phyloP scores from a whole-genome alignment of 2,888 invertebrate species.

The Apotomis capreana region DNA sequence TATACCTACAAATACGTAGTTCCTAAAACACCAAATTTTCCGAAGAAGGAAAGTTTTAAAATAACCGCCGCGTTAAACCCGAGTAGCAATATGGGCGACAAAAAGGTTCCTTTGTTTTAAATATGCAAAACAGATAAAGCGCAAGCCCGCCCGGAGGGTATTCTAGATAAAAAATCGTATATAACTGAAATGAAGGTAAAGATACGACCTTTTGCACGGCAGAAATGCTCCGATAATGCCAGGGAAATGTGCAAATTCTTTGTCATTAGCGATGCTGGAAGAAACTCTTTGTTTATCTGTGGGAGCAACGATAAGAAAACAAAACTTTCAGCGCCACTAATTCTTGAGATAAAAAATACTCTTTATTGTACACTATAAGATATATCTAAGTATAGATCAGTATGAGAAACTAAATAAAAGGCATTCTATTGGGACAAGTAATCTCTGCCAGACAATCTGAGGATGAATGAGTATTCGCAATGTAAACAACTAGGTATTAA shows the following conservation, averaged over 20 bases:
- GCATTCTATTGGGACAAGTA: too few relatives aligned
- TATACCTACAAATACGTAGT: too few relatives aligned
- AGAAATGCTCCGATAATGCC: constrained; percentile 15
- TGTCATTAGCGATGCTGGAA: constrained; percentile 21
- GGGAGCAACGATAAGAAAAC: constrained; percentile 5
- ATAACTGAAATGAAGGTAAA: too few relatives aligned
- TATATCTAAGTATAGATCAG: too few relatives aligned
- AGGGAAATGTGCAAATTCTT: constrained; percentile 32
- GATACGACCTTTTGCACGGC: too few relatives aligned
- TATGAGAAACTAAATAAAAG: too few relatives aligned
- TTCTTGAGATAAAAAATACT: neutral
- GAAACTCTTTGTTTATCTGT: constrained; percentile 13
- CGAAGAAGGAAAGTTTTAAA: neutral
- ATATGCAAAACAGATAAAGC: constrained; percentile 32
- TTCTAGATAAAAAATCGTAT: too few relatives aligned
- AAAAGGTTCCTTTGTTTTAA: constrained; percentile 34
- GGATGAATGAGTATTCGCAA: too few relatives aligned
- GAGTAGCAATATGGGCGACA: constrained; percentile 16
- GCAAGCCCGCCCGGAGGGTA: constrained; percentile 26
- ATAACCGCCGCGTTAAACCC: neutral
- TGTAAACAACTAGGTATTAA: too few relatives aligned
- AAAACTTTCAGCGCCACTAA: neutral
- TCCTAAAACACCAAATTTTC: too few relatives aligned
- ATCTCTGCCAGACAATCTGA: too few relatives aligned
- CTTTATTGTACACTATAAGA: too few relatives aligned